Conservation (phyloP, 1,140 invertebrate species). For the Drosophila sp. region DNA sequence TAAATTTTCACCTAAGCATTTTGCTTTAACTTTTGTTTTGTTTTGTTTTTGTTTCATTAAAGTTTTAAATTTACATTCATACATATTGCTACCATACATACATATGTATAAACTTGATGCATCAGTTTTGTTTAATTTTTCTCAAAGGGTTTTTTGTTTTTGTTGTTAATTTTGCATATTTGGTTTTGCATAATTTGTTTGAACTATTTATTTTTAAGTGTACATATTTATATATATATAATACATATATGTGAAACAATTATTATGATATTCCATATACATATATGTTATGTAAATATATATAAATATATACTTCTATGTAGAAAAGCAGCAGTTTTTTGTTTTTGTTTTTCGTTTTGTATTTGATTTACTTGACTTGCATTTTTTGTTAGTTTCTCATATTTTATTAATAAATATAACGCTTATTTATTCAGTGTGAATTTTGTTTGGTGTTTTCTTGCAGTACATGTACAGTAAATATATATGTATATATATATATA, state of each 20-base stretch:
- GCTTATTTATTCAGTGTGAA: slow-evolving; percentile 76
- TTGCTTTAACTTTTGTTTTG: slow-evolving; percentile 62
- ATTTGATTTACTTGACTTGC: slow-evolving; percentile 54
- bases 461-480: slow-evolving; percentile 8
- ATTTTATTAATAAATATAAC: slow-evolving; percentile 80
- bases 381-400: slow-evolving; percentile 53
- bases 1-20: slow-evolving; percentile 81
- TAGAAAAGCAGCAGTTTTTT: slow-evolving; percentile 74
- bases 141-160: slow-evolving; percentile 16
- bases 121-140: slow-evolving; percentile 47
- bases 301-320: slow-evolving; percentile 47
- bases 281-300: slow-evolving; percentile 32
- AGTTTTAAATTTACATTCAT: slow-evolving; percentile 74
- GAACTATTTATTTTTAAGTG: slow-evolving; percentile 77
- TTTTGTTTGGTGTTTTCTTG: slow-evolving; percentile 50
- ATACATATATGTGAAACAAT: slow-evolving; percentile 74
- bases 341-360: slow-evolving; percentile 37
- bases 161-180: slow-evolving; percentile 70
- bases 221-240: slow-evolving; percentile 34
- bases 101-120: slow-evolving; percentile 67
- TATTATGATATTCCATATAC: slow-evolving; percentile 49
- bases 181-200: slow-evolving; percentile 79
- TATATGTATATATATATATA: slow-evolving; percentile 3
- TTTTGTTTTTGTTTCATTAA: slow-evolving; percentile 43
- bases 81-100: slow-evolving; percentile 63